These are phyloP conservation scores for Eristalinus aeneus DNA, from an alignment of 2,888 invertebrate genomes.

Conservation along the genomic window DNA sequence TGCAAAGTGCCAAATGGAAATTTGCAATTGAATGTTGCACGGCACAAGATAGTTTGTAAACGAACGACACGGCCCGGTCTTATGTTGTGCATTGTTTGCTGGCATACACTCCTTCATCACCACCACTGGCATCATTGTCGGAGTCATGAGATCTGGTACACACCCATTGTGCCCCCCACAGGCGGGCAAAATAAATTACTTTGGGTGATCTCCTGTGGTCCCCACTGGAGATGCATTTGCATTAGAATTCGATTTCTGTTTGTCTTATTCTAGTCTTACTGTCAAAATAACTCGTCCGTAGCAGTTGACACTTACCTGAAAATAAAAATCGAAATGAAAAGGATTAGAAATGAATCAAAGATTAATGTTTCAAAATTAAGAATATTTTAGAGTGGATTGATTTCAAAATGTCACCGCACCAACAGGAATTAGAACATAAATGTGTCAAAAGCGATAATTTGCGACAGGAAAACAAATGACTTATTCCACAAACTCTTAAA, in stretches of 20 bases:
- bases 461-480: too few species aligned
- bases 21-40: conserved; percentile 32
- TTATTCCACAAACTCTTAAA: too few species aligned
- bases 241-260: conserved; percentile 34
- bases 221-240: conserved; percentile 28
- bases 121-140: neutral
- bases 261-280: conserved; percentile 30
- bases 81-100: conserved; percentile 33
- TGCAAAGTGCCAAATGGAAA: conserved; percentile 44
- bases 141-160: neutral
- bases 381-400: neutral
- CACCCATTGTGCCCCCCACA: neutral
- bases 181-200: conserved; percentile 53
- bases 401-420: neutral
- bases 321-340: conserved; percentile 21
- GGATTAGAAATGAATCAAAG: neutral
- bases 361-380: too few species aligned
- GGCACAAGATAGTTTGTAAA: neutral
- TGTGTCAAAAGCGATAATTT: too few species aligned
- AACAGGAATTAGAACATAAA: too few species aligned
- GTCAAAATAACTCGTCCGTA: neutral
- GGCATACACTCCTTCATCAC: conserved; percentile 20
- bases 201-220: conserved; percentile 51
- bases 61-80: neutral
- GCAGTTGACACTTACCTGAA: conserved; percentile 26